Conservation (phyloP, 2,797 vertebrate species). For the Tinamus major region DNA sequence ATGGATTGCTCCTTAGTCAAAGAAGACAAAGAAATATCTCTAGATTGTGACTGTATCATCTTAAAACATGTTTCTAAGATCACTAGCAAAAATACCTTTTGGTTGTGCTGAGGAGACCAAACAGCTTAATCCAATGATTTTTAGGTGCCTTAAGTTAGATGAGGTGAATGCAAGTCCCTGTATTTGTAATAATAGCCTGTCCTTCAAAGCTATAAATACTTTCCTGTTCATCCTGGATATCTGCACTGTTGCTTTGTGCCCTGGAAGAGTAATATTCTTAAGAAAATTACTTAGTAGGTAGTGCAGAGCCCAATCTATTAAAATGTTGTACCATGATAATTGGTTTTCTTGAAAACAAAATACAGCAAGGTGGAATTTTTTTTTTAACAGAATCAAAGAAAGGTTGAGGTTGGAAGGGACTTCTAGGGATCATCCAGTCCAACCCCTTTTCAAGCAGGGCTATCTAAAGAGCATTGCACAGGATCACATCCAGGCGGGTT, state of each 20-base stretch:
- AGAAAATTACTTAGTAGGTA: neutral
- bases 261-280: neutral
- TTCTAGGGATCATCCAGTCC: too few species aligned
- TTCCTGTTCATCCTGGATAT: neutral
- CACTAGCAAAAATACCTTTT: neutral
- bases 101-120: neutral
- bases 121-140: neutral
- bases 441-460: too few species aligned
- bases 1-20: neutral
- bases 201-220: neutral
- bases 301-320: neutral
- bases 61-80: neutral
- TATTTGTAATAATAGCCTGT: neutral
- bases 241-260: neutral
- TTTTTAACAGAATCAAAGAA: too few species aligned
- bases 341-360: neutral
- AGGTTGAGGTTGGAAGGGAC: too few species aligned
- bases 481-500: too few species aligned
- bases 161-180: neutral
- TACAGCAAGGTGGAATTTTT: neutral
- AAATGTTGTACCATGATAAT: neutral
- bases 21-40: neutral
- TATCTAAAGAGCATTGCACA: too few species aligned
- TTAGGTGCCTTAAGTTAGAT: neutral
- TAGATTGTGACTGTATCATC: neutral